Percentiles rank a stretch among this genome's conserved stretches.
Conservation (phyloP, 2,888 invertebrate genomes). For the Mactromeris polynyma region DNA sequence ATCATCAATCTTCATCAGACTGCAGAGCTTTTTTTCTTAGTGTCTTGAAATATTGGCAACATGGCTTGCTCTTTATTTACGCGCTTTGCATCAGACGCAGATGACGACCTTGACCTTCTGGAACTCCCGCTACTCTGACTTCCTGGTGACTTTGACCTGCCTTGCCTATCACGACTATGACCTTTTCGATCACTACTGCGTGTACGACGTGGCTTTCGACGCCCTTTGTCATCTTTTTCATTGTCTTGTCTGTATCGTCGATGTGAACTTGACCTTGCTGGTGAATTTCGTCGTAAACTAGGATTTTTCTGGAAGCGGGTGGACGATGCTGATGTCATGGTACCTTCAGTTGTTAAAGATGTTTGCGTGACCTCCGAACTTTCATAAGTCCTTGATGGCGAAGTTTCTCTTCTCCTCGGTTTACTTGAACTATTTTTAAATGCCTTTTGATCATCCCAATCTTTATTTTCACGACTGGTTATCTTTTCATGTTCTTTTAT, state of each 20-base stretch:
- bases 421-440: conserved; percentile 28
- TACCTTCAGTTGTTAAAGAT: conserved; percentile 60
- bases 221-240: conserved; percentile 60
- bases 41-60: conserved; percentile 61
- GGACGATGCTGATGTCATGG: conserved; percentile 58
- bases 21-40: conserved; percentile 49
- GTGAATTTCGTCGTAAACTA: conserved; percentile 65
- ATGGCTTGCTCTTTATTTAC: conserved; percentile 63
- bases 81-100: conserved; percentile 43
- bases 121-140: conserved; percentile 50
- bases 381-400: conserved; percentile 61
- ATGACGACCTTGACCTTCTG: conserved; percentile 36
- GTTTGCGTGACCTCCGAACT: conserved; percentile 60
- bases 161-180: conserved; percentile 30
- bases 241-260: conserved; percentile 63
- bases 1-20: conserved; percentile 26
- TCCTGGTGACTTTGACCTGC: conserved; percentile 54
- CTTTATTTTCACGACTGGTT: conserved; percentile 54
- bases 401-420: conserved; percentile 50
- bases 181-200: conserved; percentile 53
- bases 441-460: conserved; percentile 36
- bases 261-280: conserved; percentile 66
- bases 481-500: conserved; percentile 65
- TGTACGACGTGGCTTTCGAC: conserved; percentile 58
- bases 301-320: conserved; percentile 63